Evolutionary conservation across 2,888 invertebrate species (phyloP), one percentile per base, ranked within the genome.

Genomic region (Tipula confusa): DNA sequence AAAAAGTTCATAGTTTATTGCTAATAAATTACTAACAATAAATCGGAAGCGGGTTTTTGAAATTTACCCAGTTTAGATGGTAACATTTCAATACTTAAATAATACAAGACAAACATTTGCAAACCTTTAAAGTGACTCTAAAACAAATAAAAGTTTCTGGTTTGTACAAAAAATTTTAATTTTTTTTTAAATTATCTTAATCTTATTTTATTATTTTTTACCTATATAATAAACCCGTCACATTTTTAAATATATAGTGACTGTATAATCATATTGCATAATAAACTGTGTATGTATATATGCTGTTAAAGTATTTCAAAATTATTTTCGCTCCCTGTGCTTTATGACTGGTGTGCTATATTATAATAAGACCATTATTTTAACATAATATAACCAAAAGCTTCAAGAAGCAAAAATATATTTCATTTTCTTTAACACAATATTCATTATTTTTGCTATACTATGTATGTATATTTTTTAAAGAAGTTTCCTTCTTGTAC

Each of bases 401-500:
- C 64, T 64, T 64, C 64, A 24, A 64, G 64, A 64, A 64, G 64
- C 24, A 64, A 18, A 64, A 64, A 64, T 64, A 64, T 64, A 64
- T 64, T 64, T 64, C 64, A 64, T 64, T 64, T 64, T 64, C 24
- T 64, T 64, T 24, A 64, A 64, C 64, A 64, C 64, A 64, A 64
- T 64, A 64, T 64, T 64, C 64, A 64, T 64, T 64, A 64, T 64
- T 64, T 64, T 24, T 64, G 24, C 64, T 64, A n/a, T n/a, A 11
- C 64, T 24, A 24, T 64, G 2, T 64, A 64, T 64, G 24, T 24
- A 64, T 24, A 64, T 64, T 64, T n/a, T n/a, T 64, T 64, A 24
- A 64, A 64, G 64, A 64, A 64, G 64, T 64, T 64, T 64, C 64
- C 64, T 64, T 64, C 64, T 64, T 64, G 64, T 64, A 64, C 24